These are phyloP conservation scores for Cichlasoma orientale DNA, from an alignment of 2,797 vertebrate species.

Conservation along the genomic window DNA sequence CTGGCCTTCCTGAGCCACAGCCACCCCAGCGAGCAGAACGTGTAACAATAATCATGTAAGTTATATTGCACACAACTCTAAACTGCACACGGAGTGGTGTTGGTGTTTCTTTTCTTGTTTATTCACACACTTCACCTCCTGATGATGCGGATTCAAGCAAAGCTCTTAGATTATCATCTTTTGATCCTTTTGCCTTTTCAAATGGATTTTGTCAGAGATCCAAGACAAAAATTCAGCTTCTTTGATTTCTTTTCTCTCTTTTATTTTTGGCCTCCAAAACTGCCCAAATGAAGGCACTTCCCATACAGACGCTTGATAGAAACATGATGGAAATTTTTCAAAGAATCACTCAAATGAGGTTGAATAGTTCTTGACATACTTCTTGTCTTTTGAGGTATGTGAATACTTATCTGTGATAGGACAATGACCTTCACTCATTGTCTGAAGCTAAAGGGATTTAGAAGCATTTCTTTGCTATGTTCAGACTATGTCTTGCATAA, in stretches of 20 bases:
- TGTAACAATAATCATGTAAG: not conserved
- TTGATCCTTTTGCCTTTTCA: conserved; percentile 15
- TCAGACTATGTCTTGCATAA: not conserved
- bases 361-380: not conserved
- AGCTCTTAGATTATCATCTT: not conserved
- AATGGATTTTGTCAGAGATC: not conserved
- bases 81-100: not conserved
- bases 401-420: not conserved
- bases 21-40: not conserved
- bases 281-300: not conserved
- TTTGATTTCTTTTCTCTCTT: not conserved
- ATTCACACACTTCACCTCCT: not conserved
- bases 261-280: conserved; percentile 14
- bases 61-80: not conserved
- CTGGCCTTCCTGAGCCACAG: no score
- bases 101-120: not conserved
- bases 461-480: not conserved
- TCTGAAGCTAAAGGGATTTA: not conserved
- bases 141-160: conserved; percentile 14
- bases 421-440: not conserved
- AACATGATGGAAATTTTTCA: not conserved
- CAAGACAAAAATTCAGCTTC: not conserved
- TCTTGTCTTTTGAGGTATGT: not conserved
- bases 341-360: not conserved
- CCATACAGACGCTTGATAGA: not conserved